These are phyloP conservation scores for Carcinoscorpius rotundicauda DNA, from an alignment of 1,140 invertebrate genomes.

Conservation along the genomic window DNA sequence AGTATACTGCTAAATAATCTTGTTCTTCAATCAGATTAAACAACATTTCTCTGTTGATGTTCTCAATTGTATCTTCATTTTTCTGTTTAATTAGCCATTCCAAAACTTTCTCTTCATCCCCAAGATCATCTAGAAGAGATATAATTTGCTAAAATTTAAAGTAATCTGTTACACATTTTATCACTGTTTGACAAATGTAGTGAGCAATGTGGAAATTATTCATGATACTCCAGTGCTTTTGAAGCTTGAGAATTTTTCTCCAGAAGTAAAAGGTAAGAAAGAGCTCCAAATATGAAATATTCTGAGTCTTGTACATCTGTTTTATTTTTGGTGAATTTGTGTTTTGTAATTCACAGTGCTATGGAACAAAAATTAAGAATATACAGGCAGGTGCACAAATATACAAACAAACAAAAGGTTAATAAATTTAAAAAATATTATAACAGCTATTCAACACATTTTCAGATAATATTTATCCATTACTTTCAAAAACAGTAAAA, in stretches of 20 bases:
- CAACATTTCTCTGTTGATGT: conserved; percentile 70
- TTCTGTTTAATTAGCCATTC: conserved; percentile 86
- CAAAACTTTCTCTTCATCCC: conserved; percentile 68
- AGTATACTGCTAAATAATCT: conserved; percentile 83
- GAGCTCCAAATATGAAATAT: too few species aligned
- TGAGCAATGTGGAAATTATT: not conserved
- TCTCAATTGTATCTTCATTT: conserved; percentile 83
- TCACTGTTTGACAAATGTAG: not conserved
- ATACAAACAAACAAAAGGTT: too few species aligned
- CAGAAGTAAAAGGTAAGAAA: not conserved
- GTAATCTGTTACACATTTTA: too few species aligned
- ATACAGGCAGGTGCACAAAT: too few species aligned
- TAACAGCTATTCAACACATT: too few species aligned
- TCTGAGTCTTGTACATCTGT: too few species aligned
- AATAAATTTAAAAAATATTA: too few species aligned
- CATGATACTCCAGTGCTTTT: not conserved
- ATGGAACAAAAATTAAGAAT: too few species aligned
- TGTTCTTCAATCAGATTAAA: conserved; percentile 77
- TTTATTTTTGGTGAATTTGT: too few species aligned
- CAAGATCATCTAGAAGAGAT: conserved; percentile 53
- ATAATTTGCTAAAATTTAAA: too few species aligned
- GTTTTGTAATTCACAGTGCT: too few species aligned
- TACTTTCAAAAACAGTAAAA: not conserved
- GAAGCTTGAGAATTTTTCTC: not conserved
- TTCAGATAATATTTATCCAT: too few species aligned